A percentile compares a stretch with the other conserved stretches of the same genome.
Conservation (phyloP, 2,113 vertebrate species). For the Uria aalge region DNA sequence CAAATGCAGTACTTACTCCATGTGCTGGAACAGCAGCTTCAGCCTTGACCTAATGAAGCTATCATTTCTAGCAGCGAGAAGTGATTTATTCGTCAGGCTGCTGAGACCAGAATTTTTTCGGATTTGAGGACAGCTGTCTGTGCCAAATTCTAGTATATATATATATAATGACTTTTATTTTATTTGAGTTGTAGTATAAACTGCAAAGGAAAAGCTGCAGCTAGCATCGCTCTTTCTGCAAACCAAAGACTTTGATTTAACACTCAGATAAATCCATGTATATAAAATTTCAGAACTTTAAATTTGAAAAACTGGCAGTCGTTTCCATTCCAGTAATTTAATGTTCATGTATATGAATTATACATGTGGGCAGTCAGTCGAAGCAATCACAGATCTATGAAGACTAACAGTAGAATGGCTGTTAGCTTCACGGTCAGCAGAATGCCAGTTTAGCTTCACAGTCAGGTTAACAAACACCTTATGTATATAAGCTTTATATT, state of each 20-base stretch:
- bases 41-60: slow-evolving; percentile 51
- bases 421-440: neutral
- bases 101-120: neutral
- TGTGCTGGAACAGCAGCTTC: slow-evolving; percentile 29
- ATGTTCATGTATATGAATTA: neutral
- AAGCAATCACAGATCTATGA: neutral
- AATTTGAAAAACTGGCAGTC: neutral
- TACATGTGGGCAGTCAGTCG: neutral
- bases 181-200: neutral
- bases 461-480: neutral
- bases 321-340: neutral
- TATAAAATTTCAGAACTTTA: neutral
- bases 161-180: neutral
- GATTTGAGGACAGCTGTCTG: neutral
- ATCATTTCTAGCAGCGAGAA: slow-evolving; percentile 33
- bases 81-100: slow-evolving; percentile 36
- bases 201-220: neutral
- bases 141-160: neutral
- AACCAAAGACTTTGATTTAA: neutral
- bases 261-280: neutral
- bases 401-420: neutral
- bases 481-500: neutral
- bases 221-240: neutral
- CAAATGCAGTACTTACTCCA: slow-evolving; percentile 33
- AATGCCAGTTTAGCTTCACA: neutral